Base-by-base conservation (phyloP, 2,888 invertebrate genomes). In the Tipula unca region DNA sequence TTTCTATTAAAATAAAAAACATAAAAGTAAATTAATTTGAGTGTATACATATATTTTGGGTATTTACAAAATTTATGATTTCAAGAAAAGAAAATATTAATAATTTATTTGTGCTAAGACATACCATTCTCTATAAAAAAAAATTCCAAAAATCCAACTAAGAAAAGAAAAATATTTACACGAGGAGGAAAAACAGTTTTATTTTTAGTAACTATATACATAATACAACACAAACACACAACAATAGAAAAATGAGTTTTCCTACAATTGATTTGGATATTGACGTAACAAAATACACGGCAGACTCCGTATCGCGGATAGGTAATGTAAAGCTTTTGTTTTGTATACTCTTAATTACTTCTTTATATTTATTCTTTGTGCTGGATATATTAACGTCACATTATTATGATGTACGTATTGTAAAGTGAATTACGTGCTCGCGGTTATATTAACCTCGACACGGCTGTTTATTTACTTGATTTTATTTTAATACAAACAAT, bases 11-110 rank as follows among this genome's bases (percentile, higher is more conserved):
- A 69, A 69, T 69, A 69, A 69, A 69, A 69, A 69, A 69, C 10
- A 69, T 10, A 69, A 48, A 69, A 69, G 20, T 69, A 69, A 69
- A 69, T 69, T 69, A 69, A 69, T 69, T 25, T 25, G 25, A 25
- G 69, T 69, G 14, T 25, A 69, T 69, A 69, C 25, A 69, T 69
- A 69, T 69, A 25, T 69, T 69, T 69, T 69, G 69, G 69, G 69
- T 69, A 69, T 69, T 69, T 69, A 69, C 69, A 69, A 69, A 69
- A 69, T 69, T 69, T 69, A 69, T 69, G 69, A 69, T 25, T 69
- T 69, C 69, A 69, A 25, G 20, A 20, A 69, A 69, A 69, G 10
- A 69, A 69, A 69, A 69, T 69, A 69, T 69, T 69, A 69, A 69
- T 69, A 25, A 25, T 69, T 69, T 69, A 69, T 69, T 69, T 69